These are phyloP conservation scores for Cantharis rufa DNA, from an alignment of 2,888 invertebrate species.

Conservation along the genomic window DNA sequence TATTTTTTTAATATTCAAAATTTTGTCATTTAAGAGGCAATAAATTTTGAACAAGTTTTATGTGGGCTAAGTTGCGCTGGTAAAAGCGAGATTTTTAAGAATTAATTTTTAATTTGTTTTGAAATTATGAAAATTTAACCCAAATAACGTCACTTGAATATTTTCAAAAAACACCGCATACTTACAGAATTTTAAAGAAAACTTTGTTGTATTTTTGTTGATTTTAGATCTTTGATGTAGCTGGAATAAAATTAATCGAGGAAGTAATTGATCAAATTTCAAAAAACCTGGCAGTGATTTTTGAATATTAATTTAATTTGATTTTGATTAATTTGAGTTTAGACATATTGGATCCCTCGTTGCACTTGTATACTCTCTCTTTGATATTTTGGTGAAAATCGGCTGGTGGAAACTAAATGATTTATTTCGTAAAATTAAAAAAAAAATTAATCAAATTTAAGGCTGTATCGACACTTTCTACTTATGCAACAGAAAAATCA, in stretches of 20 bases:
- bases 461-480: not conserved
- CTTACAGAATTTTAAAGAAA: no score
- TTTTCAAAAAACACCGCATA: not conserved
- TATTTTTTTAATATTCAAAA: not conserved
- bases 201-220: no score
- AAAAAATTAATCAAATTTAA: not conserved
- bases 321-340: no score
- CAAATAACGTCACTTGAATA: not conserved
- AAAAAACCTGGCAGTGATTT: no score
- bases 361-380: no score
- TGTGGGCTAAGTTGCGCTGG: not conserved
- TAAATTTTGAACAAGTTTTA: not conserved
- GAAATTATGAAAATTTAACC: not conserved
- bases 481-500: not conserved
- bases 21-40: not conserved
- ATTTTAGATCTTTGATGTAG: no score
- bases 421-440: not conserved
- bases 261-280: no score
- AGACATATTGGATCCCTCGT: no score
- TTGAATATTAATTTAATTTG: no score
- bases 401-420: no score
- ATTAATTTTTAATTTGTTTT: not conserved
- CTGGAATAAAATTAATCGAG: no score
- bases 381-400: no score
- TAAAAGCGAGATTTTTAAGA: not conserved